These are phyloP conservation scores for Xestia xanthographa DNA, from an alignment of 2,888 invertebrate species.

Conservation along the genomic window DNA sequence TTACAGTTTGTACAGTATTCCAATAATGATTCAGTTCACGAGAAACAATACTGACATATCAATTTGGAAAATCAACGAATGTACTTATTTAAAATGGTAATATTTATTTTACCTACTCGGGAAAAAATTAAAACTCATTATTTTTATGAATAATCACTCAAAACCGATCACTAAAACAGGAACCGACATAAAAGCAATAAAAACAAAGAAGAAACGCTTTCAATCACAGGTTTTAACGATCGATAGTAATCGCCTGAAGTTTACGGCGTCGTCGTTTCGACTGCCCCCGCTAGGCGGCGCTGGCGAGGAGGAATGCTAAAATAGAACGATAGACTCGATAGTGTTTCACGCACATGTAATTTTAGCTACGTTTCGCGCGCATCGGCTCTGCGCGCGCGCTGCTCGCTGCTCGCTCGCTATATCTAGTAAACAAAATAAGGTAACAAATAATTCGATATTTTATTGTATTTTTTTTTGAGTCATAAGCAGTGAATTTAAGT, in stretches of 20 bases:
- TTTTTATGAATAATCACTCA: neutral
- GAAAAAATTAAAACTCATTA: neutral
- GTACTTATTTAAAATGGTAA: neutral
- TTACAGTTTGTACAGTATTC: neutral
- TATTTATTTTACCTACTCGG: accelerated
- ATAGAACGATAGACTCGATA: slow-evolving; percentile 62
- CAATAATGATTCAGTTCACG: neutral
- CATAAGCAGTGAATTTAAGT: neutral
- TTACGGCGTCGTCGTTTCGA: neutral
- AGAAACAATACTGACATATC: neutral
- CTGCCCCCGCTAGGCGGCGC: slow-evolving; percentile 54
- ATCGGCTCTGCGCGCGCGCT: slow-evolving; percentile 56
- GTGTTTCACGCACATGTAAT: slow-evolving; percentile 71
- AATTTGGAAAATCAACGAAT: neutral
- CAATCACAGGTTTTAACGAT: slow-evolving; percentile 40
- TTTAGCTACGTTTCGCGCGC: slow-evolving; percentile 71
- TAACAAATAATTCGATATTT: slow-evolving; percentile 13
- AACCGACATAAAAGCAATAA: slow-evolving; percentile 9
- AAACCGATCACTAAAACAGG: neutral
- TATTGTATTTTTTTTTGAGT: neutral
- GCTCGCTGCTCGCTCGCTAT: neutral
- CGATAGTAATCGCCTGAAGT: slow-evolving; percentile 23
- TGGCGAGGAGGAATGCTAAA: slow-evolving; percentile 49
- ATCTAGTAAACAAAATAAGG: slow-evolving; percentile 52
- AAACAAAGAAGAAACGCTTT: slow-evolving; percentile 31